A percentile compares a stretch with the other conserved stretches of the same genome.
These are phyloP conservation scores for Stigmatopora argus DNA, from an alignment of 2,113 vertebrate species.

Conservation along the genomic window DNA sequence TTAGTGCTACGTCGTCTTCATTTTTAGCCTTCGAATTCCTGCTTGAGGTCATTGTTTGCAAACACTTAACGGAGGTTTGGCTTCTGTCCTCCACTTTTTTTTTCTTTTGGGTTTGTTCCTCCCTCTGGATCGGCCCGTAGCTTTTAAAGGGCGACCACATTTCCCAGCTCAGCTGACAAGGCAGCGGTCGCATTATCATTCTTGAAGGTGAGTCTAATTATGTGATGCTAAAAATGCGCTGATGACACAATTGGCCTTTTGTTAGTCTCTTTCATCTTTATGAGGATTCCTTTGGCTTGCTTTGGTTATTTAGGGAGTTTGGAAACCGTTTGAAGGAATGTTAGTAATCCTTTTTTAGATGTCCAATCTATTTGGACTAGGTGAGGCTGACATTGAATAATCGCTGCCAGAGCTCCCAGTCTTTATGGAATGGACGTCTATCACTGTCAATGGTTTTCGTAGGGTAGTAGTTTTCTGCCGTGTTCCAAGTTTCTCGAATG, in stretches of 20 bases:
- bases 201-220: background rate
- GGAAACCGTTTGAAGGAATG: background rate
- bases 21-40: conserved; percentile 58
- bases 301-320: background rate
- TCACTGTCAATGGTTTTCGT: too few relatives aligned
- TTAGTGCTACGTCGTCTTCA: background rate
- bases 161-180: conserved; percentile 31
- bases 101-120: conserved; percentile 8
- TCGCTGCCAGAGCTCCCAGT: too few relatives aligned
- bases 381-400: too few relatives aligned
- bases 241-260: background rate
- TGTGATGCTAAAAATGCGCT: background rate
- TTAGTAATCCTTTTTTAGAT: background rate
- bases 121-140: conserved; percentile 6
- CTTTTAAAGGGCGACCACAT: conserved; percentile 52
- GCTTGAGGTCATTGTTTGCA: conserved; percentile 70
- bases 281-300: background rate
- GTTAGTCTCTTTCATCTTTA: background rate
- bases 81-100: conserved; percentile 32
- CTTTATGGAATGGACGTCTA: too few relatives aligned
- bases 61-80: conserved; percentile 51
- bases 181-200: conserved; percentile 6
- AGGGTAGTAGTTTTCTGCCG: background rate
- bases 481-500: background rate
- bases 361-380: too few relatives aligned